These are phyloP conservation scores for Dryobates pubescens DNA, from an alignment of 2,797 vertebrate genomes.

Conservation along the genomic window DNA sequence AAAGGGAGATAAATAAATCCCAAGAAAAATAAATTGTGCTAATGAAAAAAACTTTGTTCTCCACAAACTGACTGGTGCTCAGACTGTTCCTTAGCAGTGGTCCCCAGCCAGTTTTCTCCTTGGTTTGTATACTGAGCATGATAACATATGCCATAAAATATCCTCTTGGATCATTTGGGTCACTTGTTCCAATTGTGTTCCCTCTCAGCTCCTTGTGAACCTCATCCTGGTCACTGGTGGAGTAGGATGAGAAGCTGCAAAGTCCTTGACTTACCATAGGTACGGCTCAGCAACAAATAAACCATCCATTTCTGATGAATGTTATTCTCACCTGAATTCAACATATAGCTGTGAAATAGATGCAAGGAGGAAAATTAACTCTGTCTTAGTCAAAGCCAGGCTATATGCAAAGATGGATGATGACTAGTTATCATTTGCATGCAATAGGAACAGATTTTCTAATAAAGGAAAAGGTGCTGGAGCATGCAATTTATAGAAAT, in stretches of 20 bases:
- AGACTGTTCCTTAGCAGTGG: background rate
- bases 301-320: no score
- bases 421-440: background rate
- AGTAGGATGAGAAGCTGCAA: no score
- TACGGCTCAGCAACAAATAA: no score
- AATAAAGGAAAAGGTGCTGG: fast-evolving
- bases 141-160: background rate
- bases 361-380: no score
- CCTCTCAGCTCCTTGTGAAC: no score
- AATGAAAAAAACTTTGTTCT: background rate
- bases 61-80: background rate
- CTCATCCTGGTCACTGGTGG: no score
- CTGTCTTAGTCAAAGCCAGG: background rate
- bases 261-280: no score
- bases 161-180: no score
- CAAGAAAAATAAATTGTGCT: no score
- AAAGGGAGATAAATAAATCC: background rate
- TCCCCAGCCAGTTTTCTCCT: background rate
- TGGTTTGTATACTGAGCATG: background rate
- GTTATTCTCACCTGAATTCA: no score
- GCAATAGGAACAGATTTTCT: background rate
- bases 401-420: background rate
- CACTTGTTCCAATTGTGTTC: no score
- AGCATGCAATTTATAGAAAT: background rate
- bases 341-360: no score